Conservation (phyloP, 2,113 vertebrate genomes). For the Petrocephalus zakoni region DNA sequence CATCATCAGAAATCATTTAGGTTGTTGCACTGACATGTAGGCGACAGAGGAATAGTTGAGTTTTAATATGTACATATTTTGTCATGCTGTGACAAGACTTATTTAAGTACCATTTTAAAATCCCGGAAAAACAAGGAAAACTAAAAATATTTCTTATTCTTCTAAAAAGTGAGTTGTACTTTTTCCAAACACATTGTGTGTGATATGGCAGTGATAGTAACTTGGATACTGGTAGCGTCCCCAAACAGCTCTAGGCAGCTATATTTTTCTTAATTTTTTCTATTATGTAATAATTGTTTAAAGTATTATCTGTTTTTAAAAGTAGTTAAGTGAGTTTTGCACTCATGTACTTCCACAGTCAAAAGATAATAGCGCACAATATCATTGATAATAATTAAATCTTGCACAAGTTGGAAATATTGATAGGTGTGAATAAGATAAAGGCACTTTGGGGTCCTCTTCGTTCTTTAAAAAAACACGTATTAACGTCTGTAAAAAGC, state of each 20-base stretch:
- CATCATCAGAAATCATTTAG: not conserved
- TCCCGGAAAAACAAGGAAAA: not conserved
- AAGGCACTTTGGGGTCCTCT: conserved; percentile 3
- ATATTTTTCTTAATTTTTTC: not conserved
- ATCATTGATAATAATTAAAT: not conserved
- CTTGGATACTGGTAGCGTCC: not conserved
- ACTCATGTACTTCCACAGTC: not conserved
- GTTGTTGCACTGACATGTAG: not conserved
- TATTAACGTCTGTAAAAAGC: not conserved
- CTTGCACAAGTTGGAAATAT: not conserved
- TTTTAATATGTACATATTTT: not conserved
- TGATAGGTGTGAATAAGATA: not conserved
- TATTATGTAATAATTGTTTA: not conserved
- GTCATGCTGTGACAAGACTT: not conserved
- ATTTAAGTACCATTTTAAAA: not conserved
- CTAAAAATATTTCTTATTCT: not conserved
- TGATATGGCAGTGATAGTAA: not conserved
- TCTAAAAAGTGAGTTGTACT: not conserved
- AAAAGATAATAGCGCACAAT: not conserved
- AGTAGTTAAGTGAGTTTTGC: not conserved
- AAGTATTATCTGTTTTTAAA: not conserved
- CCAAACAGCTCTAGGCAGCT: not conserved
- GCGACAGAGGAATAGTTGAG: not conserved
- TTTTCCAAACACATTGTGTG: not conserved
- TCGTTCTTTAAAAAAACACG: not conserved